Base-by-base conservation (phyloP, 2,888 invertebrate genomes). In the Antheraea yamamai region DNA sequence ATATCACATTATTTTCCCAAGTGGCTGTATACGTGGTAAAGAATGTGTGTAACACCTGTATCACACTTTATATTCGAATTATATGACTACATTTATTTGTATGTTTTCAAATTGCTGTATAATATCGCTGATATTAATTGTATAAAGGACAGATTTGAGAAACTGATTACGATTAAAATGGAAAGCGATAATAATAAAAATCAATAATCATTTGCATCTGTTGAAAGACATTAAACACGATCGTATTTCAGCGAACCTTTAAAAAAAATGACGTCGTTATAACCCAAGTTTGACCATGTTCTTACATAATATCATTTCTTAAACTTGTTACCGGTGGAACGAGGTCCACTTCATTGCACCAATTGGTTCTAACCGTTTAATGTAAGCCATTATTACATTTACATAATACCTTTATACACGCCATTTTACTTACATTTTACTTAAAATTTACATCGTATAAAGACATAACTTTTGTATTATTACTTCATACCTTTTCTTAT, bases 221-320 rank as follows among this genome's bases (percentile, higher is more conserved):
- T 61, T n/a, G 20, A 55, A 18, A 55, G 2, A 47, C 4, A 47
- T 23, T 61, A 61, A 61, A 8, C 2, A 16, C 35, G 18, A 35
- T 18, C 58, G 18, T 70, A 71, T 47, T 73, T 68, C 66, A 73
- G 52, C 68, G 51, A 66, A 18, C 18, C 70, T 47, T 18, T 61
- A 47, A 72, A 51, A 72, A 51, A 72, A 66, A 39, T 26, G 55
- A 68, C 23, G 23, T 4, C 16, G 55, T 68, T 68, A 61, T 14
- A 75, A 71, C 39, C 55, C n/a, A 72, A 72, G 30, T 75, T 75
- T 58, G 26, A 18, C 23, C 18, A 20, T 47, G 52, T 58, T 30
- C n/a, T 73, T 75, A 75, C 30, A 70, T 75, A 73, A 73, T 61
- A 68, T n/a, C 35, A 58, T 70, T 68, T 73, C 75, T 70, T 71